These are phyloP conservation scores for Chaetops frenatus DNA, from an alignment of 2,113 vertebrate genomes.

Conservation along the genomic window DNA sequence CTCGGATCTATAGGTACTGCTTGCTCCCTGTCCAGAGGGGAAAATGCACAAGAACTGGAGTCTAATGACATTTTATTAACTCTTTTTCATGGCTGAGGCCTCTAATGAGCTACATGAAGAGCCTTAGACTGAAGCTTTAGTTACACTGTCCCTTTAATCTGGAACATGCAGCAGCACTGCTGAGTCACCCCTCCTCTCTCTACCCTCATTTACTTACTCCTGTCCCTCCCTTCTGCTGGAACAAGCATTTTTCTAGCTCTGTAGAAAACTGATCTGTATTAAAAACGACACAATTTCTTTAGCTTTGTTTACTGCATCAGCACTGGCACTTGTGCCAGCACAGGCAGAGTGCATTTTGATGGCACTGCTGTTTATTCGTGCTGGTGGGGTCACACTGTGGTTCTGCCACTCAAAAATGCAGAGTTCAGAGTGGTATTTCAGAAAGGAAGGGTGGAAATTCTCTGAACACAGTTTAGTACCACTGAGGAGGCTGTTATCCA, in stretches of 20 bases:
- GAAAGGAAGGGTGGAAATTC: not conserved
- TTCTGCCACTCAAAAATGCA: not conserved
- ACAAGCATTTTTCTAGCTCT: not conserved
- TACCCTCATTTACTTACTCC: not conserved
- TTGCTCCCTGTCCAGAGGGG: not conserved
- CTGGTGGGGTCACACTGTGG: fast-evolving
- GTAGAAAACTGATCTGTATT: not conserved
- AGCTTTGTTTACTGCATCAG: not conserved
- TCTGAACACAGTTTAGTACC: not conserved
- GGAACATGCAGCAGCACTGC: not conserved
- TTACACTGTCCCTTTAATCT: not conserved
- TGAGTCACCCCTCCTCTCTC: not conserved
- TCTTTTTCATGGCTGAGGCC: not conserved
- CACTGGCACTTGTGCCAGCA: not conserved
- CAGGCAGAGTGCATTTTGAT: not conserved
- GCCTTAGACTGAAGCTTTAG: not conserved
- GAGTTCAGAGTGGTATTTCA: not conserved
- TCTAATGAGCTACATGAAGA: not conserved
- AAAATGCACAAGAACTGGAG: not conserved
- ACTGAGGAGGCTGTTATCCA: not conserved
- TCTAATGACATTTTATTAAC: not conserved
- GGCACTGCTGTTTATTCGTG: not conserved
- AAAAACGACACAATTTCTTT: not conserved
- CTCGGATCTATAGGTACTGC: not conserved
- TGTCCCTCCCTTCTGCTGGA: not conserved